Evolutionary conservation across 30 jellyfish, hydroid and myxozoan species (phyloP).

Genomic region (Aurelia sp.): DNA sequence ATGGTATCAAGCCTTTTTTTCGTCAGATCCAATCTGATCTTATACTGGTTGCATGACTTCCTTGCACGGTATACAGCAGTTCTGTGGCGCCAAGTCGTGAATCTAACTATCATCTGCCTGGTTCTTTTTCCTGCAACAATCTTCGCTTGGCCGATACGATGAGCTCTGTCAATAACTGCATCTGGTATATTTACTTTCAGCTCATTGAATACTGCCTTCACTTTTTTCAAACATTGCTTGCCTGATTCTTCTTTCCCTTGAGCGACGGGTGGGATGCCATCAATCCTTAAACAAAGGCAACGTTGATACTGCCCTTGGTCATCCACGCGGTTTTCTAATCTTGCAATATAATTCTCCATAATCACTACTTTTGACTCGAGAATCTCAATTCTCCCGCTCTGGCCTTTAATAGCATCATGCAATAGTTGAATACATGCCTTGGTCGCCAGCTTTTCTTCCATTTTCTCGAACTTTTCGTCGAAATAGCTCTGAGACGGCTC

Average conservation of each 20-base stretch:
- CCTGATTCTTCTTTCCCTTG: slow-evolving; percentile 44
- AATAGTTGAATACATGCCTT: slow-evolving; percentile 20
- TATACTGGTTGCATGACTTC: no score
- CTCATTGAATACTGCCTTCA: slow-evolving; percentile 28
- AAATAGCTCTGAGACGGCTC: slow-evolving; percentile 50
- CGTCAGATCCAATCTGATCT: no score
- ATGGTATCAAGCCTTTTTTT: no score
- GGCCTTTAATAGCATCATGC: slow-evolving; percentile 7
- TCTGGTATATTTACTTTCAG: slow-evolving; percentile 47
- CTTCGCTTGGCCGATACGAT: slow-evolving; percentile 32
- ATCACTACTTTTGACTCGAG: slow-evolving; percentile 12
- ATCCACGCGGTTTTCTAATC: slow-evolving; percentile 33
- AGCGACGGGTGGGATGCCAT: slow-evolving; percentile 37
- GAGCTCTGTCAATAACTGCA: slow-evolving; percentile 68
- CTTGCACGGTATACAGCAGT: slow-evolving; percentile 6
- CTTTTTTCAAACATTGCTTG: slow-evolving; percentile 42
- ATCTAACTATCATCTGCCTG: slow-evolving; percentile 52
- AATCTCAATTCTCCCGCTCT: no score
- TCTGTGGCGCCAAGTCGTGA: slow-evolving; percentile 33
- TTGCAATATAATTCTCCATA: slow-evolving; percentile 28
- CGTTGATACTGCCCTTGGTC: slow-evolving; percentile 54
- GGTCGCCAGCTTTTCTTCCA: slow-evolving; percentile 42
- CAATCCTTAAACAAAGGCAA: slow-evolving; percentile 44
- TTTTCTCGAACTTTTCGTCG: slow-evolving; percentile 51
- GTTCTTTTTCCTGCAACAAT: slow-evolving; percentile 10